Evolutionary conservation across 2,797 vertebrate species (phyloP).

Genomic region (Takifugu rubripes): DNA sequence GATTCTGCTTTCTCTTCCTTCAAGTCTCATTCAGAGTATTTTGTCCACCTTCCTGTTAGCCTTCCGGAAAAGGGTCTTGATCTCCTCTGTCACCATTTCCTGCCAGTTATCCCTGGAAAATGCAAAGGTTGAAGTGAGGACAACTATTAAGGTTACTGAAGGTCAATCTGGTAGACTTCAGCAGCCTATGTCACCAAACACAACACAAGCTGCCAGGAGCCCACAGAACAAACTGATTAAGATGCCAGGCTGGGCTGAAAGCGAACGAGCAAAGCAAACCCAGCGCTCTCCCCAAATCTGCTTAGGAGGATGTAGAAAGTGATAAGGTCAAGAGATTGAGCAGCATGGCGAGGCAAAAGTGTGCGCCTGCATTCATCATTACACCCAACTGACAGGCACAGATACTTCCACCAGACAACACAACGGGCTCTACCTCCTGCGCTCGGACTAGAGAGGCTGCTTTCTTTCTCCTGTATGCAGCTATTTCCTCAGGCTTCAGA

Average conservation of each 20-base stretch:
- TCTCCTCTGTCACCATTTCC: constrained; percentile 79
- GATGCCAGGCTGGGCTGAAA: constrained; percentile 14
- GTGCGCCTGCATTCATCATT: constrained; percentile 2
- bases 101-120: constrained; percentile 78
- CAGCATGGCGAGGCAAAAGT: constrained; percentile 15
- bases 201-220: neutral
- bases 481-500: constrained; percentile 80
- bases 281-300: constrained; percentile 40
- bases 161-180: too few relatives aligned
- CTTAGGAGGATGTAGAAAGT: constrained; percentile 44
- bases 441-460: constrained; percentile 61
- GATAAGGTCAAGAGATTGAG: constrained; percentile 63
- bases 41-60: constrained; percentile 77
- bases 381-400: constrained; percentile 25
- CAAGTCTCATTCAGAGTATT: constrained; percentile 56
- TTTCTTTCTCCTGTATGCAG: constrained; percentile 83
- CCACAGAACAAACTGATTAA: constrained; percentile 8
- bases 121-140: constrained; percentile 16
- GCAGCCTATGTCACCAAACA: too few relatives aligned
- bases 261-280: constrained; percentile 32
- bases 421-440: constrained; percentile 75
- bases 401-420: constrained; percentile 48
- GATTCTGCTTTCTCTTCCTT: constrained; percentile 21
- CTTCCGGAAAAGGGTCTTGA: constrained; percentile 76
- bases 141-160: too few relatives aligned